Conservation (phyloP, 1,140 invertebrate genomes). For the Solenopsis fugax region DNA sequence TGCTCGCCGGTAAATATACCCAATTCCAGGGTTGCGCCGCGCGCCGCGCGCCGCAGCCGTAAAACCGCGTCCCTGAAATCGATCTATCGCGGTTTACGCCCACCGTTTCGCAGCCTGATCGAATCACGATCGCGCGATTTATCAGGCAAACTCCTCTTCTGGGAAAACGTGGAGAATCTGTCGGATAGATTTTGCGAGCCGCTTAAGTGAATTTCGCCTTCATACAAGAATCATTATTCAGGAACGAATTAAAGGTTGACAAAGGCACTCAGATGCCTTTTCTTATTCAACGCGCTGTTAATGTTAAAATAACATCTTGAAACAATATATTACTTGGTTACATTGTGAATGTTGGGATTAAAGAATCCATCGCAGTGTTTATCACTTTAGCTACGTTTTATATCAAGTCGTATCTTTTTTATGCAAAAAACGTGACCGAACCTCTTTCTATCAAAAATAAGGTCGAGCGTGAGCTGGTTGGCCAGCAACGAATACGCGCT, state of each 20-base stretch:
- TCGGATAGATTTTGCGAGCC: background rate
- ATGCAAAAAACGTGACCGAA: background rate
- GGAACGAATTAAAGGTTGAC: background rate
- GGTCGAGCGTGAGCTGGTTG: background rate
- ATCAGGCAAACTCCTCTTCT: background rate
- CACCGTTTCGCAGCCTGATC: constrained; percentile 26
- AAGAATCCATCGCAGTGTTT: background rate
- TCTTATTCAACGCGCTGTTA: background rate
- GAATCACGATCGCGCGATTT: constrained; percentile 48
- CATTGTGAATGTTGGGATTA: background rate
- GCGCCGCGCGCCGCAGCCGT: background rate
- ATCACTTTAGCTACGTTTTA: background rate
- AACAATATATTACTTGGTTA: constrained; percentile 9
- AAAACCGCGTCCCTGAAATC: constrained; percentile 39
- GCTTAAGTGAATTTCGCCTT: constrained; percentile 35
- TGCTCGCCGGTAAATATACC: constrained; percentile 47
- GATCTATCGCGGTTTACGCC: constrained; percentile 42
- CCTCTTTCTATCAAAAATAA: background rate
- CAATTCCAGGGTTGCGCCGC: constrained; percentile 29
- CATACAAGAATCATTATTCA: background rate
- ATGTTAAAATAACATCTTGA: background rate
- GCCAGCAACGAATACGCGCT: background rate
- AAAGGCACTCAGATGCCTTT: background rate
- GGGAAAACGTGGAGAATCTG: background rate
- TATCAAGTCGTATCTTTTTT: background rate